Evolutionary conservation across 2,113 vertebrate species (phyloP).

Genomic region (Nyctibius bracteatus): DNA sequence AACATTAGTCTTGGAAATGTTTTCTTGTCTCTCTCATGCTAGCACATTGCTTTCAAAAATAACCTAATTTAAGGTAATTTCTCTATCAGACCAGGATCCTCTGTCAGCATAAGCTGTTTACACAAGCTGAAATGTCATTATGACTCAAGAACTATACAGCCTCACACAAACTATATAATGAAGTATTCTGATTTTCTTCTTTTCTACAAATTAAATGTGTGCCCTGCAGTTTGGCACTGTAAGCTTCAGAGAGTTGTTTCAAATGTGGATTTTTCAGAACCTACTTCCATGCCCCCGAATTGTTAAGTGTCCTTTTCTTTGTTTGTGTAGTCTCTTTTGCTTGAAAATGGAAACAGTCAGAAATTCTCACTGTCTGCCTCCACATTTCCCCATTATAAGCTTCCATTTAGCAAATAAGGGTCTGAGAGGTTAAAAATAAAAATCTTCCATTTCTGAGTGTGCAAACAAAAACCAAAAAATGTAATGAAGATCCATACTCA

Average conservation of each 20-base stretch:
- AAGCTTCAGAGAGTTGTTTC: background rate
- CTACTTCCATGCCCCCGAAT: background rate
- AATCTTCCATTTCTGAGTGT: background rate
- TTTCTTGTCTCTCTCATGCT: constrained; percentile 16
- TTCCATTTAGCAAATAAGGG: background rate
- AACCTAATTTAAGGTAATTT: constrained; percentile 22
- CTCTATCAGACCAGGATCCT: background rate
- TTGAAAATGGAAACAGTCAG: background rate
- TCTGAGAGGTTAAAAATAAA: background rate
- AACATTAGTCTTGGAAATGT: background rate
- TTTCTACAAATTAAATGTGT: background rate
- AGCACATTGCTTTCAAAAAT: background rate
- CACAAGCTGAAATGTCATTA: background rate
- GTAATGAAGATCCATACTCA: background rate
- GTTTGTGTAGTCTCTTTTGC: background rate
- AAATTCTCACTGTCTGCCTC: background rate
- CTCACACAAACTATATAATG: background rate
- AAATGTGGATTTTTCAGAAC: background rate
- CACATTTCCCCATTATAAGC: background rate
- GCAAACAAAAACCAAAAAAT: background rate
- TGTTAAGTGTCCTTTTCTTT: background rate
- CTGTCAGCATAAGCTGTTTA: background rate
- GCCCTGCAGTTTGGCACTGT: background rate
- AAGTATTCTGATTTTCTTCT: background rate
- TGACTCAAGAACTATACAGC: background rate